Conservation (phyloP, 2,888 invertebrate genomes). For the Drosophila formosana region DNA sequence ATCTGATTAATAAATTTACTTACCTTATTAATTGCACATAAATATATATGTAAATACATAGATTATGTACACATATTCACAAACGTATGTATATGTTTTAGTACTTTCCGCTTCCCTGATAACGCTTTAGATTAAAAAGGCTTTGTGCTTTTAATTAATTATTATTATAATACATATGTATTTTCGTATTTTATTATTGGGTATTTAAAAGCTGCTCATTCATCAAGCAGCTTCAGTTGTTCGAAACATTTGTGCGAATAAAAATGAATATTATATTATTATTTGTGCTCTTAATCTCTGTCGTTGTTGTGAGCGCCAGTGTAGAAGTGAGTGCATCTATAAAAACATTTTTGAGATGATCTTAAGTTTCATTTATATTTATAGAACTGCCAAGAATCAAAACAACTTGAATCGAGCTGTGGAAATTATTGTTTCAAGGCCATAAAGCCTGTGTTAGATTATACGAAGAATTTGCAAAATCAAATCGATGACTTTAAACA, state of each 20-base stretch:
- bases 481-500: not conserved
- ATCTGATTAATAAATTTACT: no score
- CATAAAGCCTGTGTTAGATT: not conserved
- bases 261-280: not conserved
- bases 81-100: no score
- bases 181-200: no score
- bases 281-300: not conserved
- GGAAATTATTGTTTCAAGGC: not conserved
- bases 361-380: not conserved
- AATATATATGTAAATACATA: no score
- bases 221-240: no score
- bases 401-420: not conserved
- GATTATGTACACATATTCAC: no score
- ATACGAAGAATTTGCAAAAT: not conserved
- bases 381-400: conserved; percentile 1
- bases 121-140: no score
- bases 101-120: no score
- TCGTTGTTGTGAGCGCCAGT: not conserved
- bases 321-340: not conserved
- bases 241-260: not conserved
- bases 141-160: no score
- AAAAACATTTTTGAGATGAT: not conserved
- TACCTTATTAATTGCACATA: no score
- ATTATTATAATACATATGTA: no score
- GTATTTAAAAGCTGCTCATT: no score